Evolutionary conservation across 2,888 invertebrate genomes (phyloP).

Genomic region (Ellobium chinense): DNA sequence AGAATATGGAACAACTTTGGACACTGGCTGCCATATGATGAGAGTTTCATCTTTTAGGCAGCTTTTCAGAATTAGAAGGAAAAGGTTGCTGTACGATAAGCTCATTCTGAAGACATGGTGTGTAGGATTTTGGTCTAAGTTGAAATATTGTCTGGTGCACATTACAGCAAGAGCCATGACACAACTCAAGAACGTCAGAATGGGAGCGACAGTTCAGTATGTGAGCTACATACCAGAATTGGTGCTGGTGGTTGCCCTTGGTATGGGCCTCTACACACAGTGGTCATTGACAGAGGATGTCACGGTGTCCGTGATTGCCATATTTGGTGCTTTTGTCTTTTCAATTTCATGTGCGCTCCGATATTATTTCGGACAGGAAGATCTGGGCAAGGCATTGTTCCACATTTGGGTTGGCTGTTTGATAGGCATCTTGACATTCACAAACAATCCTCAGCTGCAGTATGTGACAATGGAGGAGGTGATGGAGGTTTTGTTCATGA

Average conservation of each 20-base stretch:
- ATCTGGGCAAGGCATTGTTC: conserved; percentile 66
- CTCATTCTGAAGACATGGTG: not conserved
- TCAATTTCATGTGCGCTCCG: conserved; percentile 69
- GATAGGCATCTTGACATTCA: conserved; percentile 73
- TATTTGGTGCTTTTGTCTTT: conserved; percentile 72
- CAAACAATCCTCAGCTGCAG: conserved; percentile 61
- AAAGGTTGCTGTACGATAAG: not conserved
- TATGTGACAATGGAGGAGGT: conserved; percentile 68
- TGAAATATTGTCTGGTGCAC: conserved; percentile 43
- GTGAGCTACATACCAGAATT: conserved; percentile 69
- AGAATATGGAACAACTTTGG: no score
- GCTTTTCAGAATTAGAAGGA: conserved; percentile 1
- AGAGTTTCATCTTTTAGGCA: conserved; percentile 3
- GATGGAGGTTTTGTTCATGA: conserved; percentile 74
- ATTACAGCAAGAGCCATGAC: conserved; percentile 38
- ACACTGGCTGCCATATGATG: conserved; percentile 21
- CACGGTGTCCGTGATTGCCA: conserved; percentile 66
- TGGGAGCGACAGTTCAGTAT: conserved; percentile 54
- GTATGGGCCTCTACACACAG: conserved; percentile 73
- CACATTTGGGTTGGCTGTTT: conserved; percentile 76
- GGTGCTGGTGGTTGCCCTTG: conserved; percentile 70
- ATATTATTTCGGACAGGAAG: conserved; percentile 71
- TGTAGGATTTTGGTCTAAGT: not conserved
- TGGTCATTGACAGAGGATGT: conserved; percentile 69
- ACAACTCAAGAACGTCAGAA: conserved; percentile 42